phyloP scores from a whole-genome alignment of 2,888 invertebrate species.

The Zygothrica quintamaculata region DNA sequence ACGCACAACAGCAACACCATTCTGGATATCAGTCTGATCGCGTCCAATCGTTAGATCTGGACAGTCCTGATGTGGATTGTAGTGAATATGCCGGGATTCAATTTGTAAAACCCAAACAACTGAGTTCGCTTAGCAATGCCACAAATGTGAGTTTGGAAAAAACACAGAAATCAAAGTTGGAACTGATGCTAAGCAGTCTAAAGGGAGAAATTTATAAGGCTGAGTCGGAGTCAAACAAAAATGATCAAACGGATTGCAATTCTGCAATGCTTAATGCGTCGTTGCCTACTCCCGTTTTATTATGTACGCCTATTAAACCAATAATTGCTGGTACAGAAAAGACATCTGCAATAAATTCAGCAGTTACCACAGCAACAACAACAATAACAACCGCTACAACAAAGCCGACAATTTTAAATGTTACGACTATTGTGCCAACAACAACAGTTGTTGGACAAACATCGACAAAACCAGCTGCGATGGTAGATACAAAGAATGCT shows the following conservation, averaged over 20 bases:
- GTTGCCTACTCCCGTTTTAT: slow-evolving; percentile 21
- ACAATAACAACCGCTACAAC: slow-evolving; percentile 20
- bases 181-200: slow-evolving; percentile 83
- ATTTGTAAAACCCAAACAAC: slow-evolving; percentile 83
- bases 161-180: slow-evolving; percentile 82
- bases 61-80: slow-evolving; percentile 48
- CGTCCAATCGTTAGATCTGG: slow-evolving; percentile 21
- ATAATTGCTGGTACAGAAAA: neutral
- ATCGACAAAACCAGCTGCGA: slow-evolving; percentile 3
- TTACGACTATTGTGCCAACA: slow-evolving; percentile 3
- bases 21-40: too few species aligned
- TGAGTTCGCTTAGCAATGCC: slow-evolving; percentile 49
- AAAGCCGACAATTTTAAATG: slow-evolving; percentile 36
- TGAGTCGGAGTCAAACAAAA: slow-evolving; percentile 46
- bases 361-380: slow-evolving; percentile 3
- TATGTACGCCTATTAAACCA: too few species aligned
- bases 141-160: slow-evolving; percentile 77
- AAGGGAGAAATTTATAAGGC: slow-evolving; percentile 82
- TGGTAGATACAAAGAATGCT: too few species aligned
- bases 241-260: slow-evolving; percentile 60
- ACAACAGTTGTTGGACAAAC: too few species aligned
- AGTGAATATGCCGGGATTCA: slow-evolving; percentile 79
- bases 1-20: slow-evolving; percentile 62
- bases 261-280: neutral
- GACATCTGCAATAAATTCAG: slow-evolving; percentile 13